Base-by-base conservation (phyloP, 2,888 invertebrate species). In the Achlya flavicornis region DNA sequence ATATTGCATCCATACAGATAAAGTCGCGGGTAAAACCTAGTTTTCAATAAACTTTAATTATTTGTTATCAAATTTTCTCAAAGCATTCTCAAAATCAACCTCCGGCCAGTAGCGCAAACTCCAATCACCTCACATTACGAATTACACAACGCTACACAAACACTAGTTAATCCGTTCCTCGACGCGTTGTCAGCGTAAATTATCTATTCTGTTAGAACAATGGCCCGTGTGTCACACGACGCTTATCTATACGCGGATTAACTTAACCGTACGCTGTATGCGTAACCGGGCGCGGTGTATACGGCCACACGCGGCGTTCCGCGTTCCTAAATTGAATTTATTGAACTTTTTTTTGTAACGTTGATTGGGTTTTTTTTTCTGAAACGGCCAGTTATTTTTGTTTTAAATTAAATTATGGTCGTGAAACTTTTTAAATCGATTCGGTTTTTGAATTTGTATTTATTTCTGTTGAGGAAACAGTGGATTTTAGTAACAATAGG, bases 201-300 rank as follows among this genome's bases (percentile, higher is more conserved):
- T 84, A 86, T 85, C 82, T 83, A 84, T 85, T 85, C 81, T 79
- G 80, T 83, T 79, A 75, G 75, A 81, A 85, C 86, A 85, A 84
- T 85, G 83, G 78, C 72, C 63, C 19, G 53, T 53, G 70, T 73
- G 75, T 68, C 69, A 78, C 64, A 64, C 64, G 67, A 73, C 57
- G 75, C 79, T 83, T 82, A 77, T 75, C 74, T 69, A 70, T 73
- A 67, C 63, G 83, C 63, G 83, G 85, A 85, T 85, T 85, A 84
- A 69, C 66, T 70, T 64, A 64, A 76, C 80, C 66, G 64, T 53
- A 64, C 69, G 64, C 65, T 68, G 75, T 71, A 66, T 68, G 70
- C 68, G 74, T 69, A 74, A 66, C 65, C 63, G 62, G 66, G 65
- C 66, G 58, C 66, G 72, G 77, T 80, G 79, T 73, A 72, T 74